Base-by-base conservation (phyloP, 1,140 invertebrate species). In the Heterodera schachtii region DNA sequence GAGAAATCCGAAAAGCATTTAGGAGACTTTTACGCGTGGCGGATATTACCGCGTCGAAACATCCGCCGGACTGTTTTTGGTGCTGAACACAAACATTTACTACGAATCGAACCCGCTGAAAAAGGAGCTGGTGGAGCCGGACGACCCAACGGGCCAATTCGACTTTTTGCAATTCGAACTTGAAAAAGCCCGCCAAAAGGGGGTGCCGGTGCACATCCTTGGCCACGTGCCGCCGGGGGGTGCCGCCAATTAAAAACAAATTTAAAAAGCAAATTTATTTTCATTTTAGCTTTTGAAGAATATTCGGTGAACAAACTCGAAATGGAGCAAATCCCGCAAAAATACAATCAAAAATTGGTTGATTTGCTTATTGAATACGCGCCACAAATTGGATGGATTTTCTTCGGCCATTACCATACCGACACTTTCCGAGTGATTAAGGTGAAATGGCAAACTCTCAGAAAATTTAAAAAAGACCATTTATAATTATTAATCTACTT, bases 391-490 rank as follows among this genome's bases (percentile, higher is more conserved):
- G 79, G 82, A 49, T 87, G 84, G 84, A 88, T 88, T 85, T 78
- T 88, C 41, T 88, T 88, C 75, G 87, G 87, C 6, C 87, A 88
- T 81, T 86, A 88, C 73, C 87, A 88, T 67, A 87, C 87, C 6
- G 87, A 88, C 73, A 88, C 87, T 46, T 88, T 88, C 60, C 82
- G 86, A 73, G 46, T 88, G 46, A 73, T 88, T 46, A 85, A 85
- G 73, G 86, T 84, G 4, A 52, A 52, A 52, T 52, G 49, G 49
- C 6, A 52, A 31, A 31, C 31, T n/a, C 31, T 0, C 31, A 31
- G 31, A 31, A 31, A 31, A 31, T 31, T 31, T 31, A 31, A 31
- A 31, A 31, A 31, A 31, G 1, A 0, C 31, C 31, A 31, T 31
- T n/a, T n/a, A n/a, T n/a, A n/a, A n/a, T n/a, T n/a, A n/a, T 31